Conservation (phyloP, 1,140 invertebrate species). For the Brachionus rotundiformis region DNA sequence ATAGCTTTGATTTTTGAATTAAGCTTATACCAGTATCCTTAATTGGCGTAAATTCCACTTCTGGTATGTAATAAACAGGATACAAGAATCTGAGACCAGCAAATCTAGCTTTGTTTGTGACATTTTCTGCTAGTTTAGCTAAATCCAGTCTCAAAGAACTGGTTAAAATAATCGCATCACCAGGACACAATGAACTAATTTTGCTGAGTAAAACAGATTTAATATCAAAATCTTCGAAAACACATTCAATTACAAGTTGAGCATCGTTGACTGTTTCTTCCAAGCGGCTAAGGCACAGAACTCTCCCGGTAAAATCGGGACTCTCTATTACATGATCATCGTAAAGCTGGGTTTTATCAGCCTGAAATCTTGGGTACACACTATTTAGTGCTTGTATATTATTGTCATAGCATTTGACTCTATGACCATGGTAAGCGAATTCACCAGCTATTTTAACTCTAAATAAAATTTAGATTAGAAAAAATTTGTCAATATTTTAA, state of each 20-base stretch:
- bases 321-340: slow-evolving; percentile 63
- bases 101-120: slow-evolving; percentile 61
- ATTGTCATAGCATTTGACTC: slow-evolving; percentile 65
- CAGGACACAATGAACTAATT: slow-evolving; percentile 59
- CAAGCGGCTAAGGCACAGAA: slow-evolving; percentile 64
- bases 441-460: slow-evolving; percentile 59
- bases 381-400: slow-evolving; percentile 60
- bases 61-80: slow-evolving; percentile 66
- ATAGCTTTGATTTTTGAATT: too few species aligned
- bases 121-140: slow-evolving; percentile 59
- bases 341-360: slow-evolving; percentile 62
- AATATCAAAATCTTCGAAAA: slow-evolving; percentile 63
- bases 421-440: slow-evolving; percentile 66
- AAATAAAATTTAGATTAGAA: background rate
- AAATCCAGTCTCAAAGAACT: slow-evolving; percentile 62
- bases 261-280: slow-evolving; percentile 65
- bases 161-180: slow-evolving; percentile 62
- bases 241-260: slow-evolving; percentile 65
- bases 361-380: slow-evolving; percentile 61
- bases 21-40: slow-evolving; percentile 60
- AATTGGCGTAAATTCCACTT: slow-evolving; percentile 64
- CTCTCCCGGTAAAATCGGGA: slow-evolving; percentile 63
- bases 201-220: slow-evolving; percentile 65
- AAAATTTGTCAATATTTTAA: background rate
- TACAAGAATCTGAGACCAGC: slow-evolving; percentile 65